Percentiles rank a stretch among this genome's conserved stretches.
phyloP scores from a whole-genome alignment of 2,888 invertebrate genomes.

The Colletes collaris region DNA sequence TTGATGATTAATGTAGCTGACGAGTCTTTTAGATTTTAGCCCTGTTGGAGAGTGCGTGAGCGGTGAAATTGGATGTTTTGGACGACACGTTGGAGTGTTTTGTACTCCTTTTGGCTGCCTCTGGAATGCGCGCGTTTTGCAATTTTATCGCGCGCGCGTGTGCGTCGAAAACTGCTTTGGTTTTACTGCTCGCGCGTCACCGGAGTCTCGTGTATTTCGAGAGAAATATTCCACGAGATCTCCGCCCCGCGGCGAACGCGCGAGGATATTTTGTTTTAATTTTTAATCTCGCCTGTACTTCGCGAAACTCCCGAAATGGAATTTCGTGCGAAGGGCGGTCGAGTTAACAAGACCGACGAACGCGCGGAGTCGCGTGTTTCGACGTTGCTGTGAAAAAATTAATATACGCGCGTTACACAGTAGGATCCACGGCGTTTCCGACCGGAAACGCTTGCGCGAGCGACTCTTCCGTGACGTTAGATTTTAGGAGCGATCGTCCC shows the following conservation, averaged over 20 bases:
- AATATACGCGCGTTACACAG: not conserved
- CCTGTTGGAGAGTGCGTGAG: too few relatives aligned
- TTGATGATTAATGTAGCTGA: not conserved
- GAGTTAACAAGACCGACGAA: not conserved
- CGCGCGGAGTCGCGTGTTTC: not conserved
- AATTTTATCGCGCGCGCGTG: too few relatives aligned
- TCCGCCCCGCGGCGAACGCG: not conserved
- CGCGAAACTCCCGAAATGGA: too few relatives aligned
- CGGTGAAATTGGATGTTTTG: too few relatives aligned
- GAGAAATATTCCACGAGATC: constrained; percentile 59
- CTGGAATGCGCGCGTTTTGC: too few relatives aligned
- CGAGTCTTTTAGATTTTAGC: not conserved
- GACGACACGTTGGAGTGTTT: too few relatives aligned
- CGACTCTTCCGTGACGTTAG: not conserved
- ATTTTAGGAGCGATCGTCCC: not conserved
- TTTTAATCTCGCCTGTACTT: not conserved
- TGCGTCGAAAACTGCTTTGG: not conserved
- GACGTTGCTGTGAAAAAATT: not conserved
- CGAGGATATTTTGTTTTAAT: not conserved
- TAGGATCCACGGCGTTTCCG: not conserved
- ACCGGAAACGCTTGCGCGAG: constrained; percentile 1
- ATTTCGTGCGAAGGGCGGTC: too few relatives aligned
- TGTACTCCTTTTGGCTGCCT: too few relatives aligned
- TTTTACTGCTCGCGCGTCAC: not conserved
- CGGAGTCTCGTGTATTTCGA: constrained; percentile 60